A percentile compares a stretch with the other conserved stretches of the same genome.
phyloP scores from a whole-genome alignment of 2,797 vertebrate genomes.

The Hypotaenidia philippensis region DNA sequence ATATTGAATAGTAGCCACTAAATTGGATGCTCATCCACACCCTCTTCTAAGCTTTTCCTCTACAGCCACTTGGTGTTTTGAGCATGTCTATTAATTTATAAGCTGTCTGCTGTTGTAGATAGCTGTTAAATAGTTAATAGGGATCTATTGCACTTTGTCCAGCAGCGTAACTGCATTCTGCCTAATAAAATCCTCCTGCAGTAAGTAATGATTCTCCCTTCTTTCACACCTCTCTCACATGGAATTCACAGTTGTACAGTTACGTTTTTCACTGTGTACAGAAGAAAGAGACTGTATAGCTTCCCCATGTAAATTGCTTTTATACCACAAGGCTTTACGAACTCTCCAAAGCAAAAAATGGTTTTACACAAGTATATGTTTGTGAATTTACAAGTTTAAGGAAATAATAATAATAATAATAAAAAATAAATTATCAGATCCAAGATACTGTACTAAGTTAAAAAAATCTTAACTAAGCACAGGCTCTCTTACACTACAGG shows the following conservation, averaged over 20 bases:
- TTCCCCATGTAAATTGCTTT: slow-evolving; percentile 24
- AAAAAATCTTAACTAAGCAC: neutral
- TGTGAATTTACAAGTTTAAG: neutral
- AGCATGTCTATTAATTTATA: slow-evolving; percentile 22
- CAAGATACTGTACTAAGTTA: neutral
- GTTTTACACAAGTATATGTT: neutral
- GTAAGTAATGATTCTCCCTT: slow-evolving; percentile 6
- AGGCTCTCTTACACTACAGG: neutral
- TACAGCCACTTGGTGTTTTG: slow-evolving; percentile 27
- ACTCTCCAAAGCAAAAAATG: neutral
- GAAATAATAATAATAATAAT: neutral
- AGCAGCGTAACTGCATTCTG: slow-evolving; percentile 9
- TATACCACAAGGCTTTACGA: slow-evolving; percentile 1
- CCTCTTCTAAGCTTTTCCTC: neutral
- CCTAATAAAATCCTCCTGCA: slow-evolving; percentile 26
- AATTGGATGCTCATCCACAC: neutral
- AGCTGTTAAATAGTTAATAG: slow-evolving; percentile 54
- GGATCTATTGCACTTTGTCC: slow-evolving; percentile 15
- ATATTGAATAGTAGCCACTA: neutral
- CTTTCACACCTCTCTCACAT: neutral
- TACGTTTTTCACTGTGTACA: slow-evolving; percentile 34
- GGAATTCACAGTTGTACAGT: slow-evolving; percentile 20
- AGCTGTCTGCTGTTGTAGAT: slow-evolving; percentile 14
- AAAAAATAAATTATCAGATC: neutral
- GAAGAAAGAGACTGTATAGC: neutral